Percentiles rank a stretch among this genome's conserved stretches.
phyloP scores from a whole-genome alignment of 1,140 invertebrate genomes.

The Nephila pilipes region DNA sequence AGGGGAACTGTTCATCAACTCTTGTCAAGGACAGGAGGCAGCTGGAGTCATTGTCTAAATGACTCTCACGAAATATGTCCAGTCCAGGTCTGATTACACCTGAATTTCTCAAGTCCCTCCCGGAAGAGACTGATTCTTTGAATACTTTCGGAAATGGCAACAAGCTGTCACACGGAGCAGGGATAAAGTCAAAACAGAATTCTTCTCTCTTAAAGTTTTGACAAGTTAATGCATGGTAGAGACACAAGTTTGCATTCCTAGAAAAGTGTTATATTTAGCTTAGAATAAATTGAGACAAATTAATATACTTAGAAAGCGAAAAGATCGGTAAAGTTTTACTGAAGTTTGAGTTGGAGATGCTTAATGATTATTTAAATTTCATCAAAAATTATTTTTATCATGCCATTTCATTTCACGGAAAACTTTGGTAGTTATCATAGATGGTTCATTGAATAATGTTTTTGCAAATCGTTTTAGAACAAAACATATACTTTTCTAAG shows the following conservation, averaged over 20 bases:
- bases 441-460: too few relatives aligned
- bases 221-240: not conserved
- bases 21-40: slow-evolving; percentile 35
- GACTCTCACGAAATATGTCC: slow-evolving; percentile 13
- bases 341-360: too few relatives aligned
- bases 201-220: not conserved
- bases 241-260: not conserved
- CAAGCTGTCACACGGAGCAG: not conserved
- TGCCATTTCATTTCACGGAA: too few relatives aligned
- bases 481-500: too few relatives aligned
- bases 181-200: not conserved
- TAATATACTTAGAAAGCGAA: not conserved
- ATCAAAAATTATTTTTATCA: too few relatives aligned
- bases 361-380: too few relatives aligned
- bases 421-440: too few relatives aligned
- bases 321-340: too few relatives aligned
- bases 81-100: slow-evolving; percentile 27
- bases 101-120: not conserved
- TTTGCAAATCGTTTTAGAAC: too few relatives aligned
- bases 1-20: slow-evolving; percentile 30
- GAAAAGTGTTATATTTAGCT: not conserved
- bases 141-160: not conserved
- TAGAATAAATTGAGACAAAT: not conserved
- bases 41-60: not conserved
- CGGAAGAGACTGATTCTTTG: slow-evolving; percentile 19